Conservation (phyloP, 2,888 invertebrate genomes). For the Drosophila lutescens region DNA sequence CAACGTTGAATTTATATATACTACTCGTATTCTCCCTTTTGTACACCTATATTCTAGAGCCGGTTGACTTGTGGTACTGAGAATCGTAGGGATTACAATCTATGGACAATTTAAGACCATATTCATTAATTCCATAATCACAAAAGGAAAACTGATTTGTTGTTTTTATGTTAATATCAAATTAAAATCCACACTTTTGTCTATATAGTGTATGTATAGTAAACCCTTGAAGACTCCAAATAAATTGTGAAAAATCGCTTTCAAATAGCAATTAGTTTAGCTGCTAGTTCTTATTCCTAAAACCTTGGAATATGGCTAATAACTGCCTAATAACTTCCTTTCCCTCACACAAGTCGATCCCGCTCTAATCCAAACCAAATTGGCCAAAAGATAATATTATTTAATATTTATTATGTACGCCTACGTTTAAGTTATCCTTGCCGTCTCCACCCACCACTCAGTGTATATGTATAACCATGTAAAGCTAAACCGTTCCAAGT, state of each 20-base stretch:
- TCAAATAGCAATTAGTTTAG: too few relatives aligned
- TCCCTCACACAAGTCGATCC: neutral
- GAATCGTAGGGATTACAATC: neutral
- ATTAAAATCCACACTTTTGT: neutral
- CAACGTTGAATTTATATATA: constrained; percentile 28
- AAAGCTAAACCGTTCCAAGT: constrained; percentile 65
- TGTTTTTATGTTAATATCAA: too few relatives aligned
- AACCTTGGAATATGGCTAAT: too few relatives aligned
- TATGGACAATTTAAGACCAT: neutral
- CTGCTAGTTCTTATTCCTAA: too few relatives aligned
- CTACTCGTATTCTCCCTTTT: neutral
- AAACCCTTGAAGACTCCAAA: too few relatives aligned
- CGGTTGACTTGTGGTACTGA: constrained; percentile 1
- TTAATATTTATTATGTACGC: constrained; percentile 21
- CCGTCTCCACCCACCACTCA: constrained; percentile 19
- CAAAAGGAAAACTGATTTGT: neutral
- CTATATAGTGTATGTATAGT: too few relatives aligned
- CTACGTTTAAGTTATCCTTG: constrained; percentile 8
- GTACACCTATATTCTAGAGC: neutral
- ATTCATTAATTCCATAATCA: neutral
- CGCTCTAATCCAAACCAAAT: constrained; percentile 6
- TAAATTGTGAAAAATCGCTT: neutral
- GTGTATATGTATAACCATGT: constrained; percentile 42
- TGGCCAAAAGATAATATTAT: constrained; percentile 38
- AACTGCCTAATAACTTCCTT: too few relatives aligned